These are phyloP conservation scores for Caerostris darwini DNA, from an alignment of 1,140 invertebrate species.

Conservation along the genomic window DNA sequence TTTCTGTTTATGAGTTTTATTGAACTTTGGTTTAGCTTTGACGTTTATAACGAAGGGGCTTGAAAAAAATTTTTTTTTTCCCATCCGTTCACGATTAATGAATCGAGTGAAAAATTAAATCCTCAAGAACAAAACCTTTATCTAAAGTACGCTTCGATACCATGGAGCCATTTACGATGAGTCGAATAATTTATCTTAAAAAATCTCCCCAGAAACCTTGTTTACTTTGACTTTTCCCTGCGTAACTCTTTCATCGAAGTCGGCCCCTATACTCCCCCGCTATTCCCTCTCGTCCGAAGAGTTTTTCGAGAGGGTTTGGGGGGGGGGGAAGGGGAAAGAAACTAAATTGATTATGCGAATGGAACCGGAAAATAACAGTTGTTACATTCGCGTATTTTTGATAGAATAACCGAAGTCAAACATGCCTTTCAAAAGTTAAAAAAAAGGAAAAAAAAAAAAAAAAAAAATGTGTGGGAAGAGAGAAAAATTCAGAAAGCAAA, in stretches of 20 bases:
- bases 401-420: conserved; percentile 72
- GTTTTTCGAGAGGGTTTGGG: background rate
- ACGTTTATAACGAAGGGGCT: conserved; percentile 64
- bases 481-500: background rate
- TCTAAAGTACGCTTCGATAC: conserved; percentile 71
- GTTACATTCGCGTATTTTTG: conserved; percentile 74
- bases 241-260: conserved; percentile 30
- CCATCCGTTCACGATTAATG: conserved; percentile 66
- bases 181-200: conserved; percentile 77
- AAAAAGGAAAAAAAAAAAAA: conserved; percentile 12
- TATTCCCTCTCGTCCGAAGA: conserved; percentile 11
- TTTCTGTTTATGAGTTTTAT: conserved; percentile 72
- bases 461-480: background rate
- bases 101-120: conserved; percentile 75
- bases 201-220: conserved; percentile 69
- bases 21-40: conserved; percentile 70
- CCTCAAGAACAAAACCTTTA: conserved; percentile 69
- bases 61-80: conserved; percentile 33
- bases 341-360: conserved; percentile 77
- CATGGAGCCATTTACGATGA: conserved; percentile 51
- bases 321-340: background rate
- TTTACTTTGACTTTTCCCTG: conserved; percentile 70
- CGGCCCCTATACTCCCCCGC: background rate
- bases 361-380: conserved; percentile 76
- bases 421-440: conserved; percentile 46